phyloP scores from a whole-genome alignment of 2,113 vertebrate species.

The Paracanthobrama guichenoti region DNA sequence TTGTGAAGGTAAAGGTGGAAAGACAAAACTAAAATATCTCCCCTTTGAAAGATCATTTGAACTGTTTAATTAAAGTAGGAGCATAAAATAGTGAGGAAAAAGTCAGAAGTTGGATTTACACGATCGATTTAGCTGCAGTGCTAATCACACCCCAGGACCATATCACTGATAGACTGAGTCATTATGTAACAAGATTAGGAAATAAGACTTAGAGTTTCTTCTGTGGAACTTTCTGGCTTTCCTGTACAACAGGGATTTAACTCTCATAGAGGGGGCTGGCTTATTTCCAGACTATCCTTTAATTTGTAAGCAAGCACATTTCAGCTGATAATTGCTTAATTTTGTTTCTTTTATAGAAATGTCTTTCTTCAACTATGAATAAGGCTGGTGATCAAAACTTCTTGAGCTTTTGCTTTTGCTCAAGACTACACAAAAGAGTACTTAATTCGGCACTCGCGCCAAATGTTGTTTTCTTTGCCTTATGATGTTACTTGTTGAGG shows the following conservation, averaged over 20 bases:
- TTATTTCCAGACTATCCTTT: constrained; percentile 1
- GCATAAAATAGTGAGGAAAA: constrained; percentile 44
- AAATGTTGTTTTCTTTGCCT: too few species aligned
- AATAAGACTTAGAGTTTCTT: constrained; percentile 57
- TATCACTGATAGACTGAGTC: constrained; percentile 55
- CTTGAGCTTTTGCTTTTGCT: too few species aligned
- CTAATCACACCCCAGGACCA: constrained; percentile 55
- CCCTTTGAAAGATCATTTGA: constrained; percentile 40
- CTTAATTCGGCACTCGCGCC: too few species aligned
- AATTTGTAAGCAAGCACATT: neutral
- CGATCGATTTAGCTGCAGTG: constrained; percentile 59
- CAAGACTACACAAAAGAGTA: too few species aligned
- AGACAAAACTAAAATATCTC: neutral
- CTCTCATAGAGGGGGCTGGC: neutral
- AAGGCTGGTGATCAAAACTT: too few species aligned
- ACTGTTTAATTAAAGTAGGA: constrained; percentile 56
- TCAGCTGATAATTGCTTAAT: neutral
- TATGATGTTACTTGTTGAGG: too few species aligned
- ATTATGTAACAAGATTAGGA: constrained; percentile 63
- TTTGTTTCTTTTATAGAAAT: neutral
- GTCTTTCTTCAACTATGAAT: neutral
- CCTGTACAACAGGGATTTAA: constrained; percentile 26
- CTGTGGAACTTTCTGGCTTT: constrained; percentile 51
- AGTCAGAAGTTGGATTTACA: constrained; percentile 47
- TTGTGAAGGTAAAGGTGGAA: constrained; percentile 39